phyloP scores from a whole-genome alignment of 2,113 vertebrate species.

The Columba janthina region DNA sequence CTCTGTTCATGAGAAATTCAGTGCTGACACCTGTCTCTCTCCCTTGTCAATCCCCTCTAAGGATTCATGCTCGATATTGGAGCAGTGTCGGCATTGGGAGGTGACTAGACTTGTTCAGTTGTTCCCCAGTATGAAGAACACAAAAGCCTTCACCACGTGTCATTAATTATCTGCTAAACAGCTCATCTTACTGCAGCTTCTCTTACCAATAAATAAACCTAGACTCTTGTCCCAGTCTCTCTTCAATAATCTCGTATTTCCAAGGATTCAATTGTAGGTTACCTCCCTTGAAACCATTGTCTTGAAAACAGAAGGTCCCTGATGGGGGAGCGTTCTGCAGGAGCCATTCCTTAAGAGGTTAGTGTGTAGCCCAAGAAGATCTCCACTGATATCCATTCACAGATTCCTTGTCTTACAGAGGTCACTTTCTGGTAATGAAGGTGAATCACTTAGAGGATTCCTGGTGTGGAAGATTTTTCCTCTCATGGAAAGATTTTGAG shows the following conservation, averaged over 20 bases:
- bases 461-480: neutral
- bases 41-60: neutral
- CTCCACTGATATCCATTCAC: rapidly evolving
- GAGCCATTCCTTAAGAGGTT: neutral
- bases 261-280: neutral
- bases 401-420: neutral
- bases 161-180: neutral
- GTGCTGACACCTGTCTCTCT: neutral
- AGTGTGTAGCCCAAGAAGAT: neutral
- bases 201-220: neutral
- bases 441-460: neutral
- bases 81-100: neutral
- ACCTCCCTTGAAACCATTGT: neutral
- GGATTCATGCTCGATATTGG: neutral
- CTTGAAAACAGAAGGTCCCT: neutral
- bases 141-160: neutral
- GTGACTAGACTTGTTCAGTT: neutral
- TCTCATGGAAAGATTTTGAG: neutral
- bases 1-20: neutral
- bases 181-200: neutral
- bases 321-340: neutral
- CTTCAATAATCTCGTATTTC: neutral
- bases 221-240: neutral
- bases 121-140: neutral
- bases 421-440: neutral